phyloP scores from a whole-genome alignment of 35 echinoderm and acorn worm genomes.

The Ptychodera flava region DNA sequence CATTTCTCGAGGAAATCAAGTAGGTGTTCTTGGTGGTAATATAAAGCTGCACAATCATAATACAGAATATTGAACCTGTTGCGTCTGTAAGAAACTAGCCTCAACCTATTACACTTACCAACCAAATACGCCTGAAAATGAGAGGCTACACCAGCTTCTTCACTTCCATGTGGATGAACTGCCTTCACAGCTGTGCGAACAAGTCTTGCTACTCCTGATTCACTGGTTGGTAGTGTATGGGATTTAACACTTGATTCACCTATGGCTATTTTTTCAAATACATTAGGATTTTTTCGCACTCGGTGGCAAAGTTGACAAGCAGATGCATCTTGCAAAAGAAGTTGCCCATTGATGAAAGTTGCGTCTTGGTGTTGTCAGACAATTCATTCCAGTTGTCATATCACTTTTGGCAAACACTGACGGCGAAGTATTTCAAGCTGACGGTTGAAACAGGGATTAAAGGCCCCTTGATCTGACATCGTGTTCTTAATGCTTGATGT shows the following conservation, averaged over 20 bases:
- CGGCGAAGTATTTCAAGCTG: constrained; percentile 13
- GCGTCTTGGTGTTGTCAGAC: not conserved
- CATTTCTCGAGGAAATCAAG: constrained; percentile 27
- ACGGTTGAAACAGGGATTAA: constrained; percentile 7
- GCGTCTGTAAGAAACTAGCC: constrained; percentile 45
- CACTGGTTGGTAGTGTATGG: constrained; percentile 3
- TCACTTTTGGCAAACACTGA: constrained; percentile 2
- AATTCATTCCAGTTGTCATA: not conserved
- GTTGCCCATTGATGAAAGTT: constrained; percentile 14
- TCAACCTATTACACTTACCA: constrained; percentile 8
- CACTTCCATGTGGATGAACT: constrained; percentile 43
- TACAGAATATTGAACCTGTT: constrained; percentile 72
- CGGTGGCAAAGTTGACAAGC: constrained; percentile 43
- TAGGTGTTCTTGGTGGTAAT: constrained; percentile 19
- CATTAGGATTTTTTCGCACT: constrained; percentile 9
- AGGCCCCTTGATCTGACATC: constrained; percentile 17
- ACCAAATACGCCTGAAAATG: constrained; percentile 13
- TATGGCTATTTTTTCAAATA: constrained; percentile 33
- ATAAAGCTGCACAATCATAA: constrained; percentile 67
- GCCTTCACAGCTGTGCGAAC: constrained; percentile 41
- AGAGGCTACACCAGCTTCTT: constrained; percentile 44
- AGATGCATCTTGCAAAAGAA: constrained; percentile 37
- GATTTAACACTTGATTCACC: constrained; percentile 13
- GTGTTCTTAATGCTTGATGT: constrained; percentile 13
- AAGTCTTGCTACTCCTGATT: constrained; percentile 46